A percentile compares a stretch with the other conserved stretches of the same genome.
Evolutionary conservation across 2,113 vertebrate genomes (phyloP).

Genomic region (Athene noctua): DNA sequence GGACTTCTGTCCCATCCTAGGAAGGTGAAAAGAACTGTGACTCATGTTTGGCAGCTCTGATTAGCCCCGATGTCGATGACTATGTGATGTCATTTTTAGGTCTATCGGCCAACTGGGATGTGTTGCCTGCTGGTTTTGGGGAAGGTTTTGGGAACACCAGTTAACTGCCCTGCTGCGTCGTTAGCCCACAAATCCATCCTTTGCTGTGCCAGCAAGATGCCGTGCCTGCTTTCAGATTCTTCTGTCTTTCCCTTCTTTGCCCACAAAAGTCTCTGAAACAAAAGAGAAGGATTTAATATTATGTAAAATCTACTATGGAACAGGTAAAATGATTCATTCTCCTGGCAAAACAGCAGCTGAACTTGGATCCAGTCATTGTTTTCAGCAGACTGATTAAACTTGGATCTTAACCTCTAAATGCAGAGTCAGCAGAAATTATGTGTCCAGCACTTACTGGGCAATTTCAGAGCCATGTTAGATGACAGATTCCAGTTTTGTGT

Average conservation of each 20-base stretch:
- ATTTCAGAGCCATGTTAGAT: not conserved
- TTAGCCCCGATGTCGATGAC: fast-evolving
- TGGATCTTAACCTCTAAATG: not conserved
- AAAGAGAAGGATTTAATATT: not conserved
- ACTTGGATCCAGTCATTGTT: not conserved
- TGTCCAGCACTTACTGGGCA: not conserved
- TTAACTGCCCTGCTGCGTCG: not conserved
- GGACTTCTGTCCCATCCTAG: not conserved
- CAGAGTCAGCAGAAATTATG: not conserved
- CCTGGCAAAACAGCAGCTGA: not conserved
- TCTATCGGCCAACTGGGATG: not conserved
- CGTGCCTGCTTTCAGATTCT: not conserved
- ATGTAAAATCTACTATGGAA: not conserved
- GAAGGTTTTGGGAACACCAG: not conserved
- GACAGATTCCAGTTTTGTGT: not conserved
- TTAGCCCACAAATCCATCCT: not conserved
- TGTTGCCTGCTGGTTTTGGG: not conserved
- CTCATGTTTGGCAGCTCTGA: not conserved
- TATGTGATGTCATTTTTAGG: not conserved
- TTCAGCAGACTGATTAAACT: not conserved
- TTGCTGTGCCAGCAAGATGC: not conserved
- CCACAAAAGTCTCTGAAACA: not conserved
- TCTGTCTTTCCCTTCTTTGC: not conserved
- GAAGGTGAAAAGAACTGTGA: not conserved
- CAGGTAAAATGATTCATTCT: not conserved